These are phyloP conservation scores for Gnathonemus longibarbis DNA, from an alignment of 2,113 vertebrate species.

Conservation along the genomic window DNA sequence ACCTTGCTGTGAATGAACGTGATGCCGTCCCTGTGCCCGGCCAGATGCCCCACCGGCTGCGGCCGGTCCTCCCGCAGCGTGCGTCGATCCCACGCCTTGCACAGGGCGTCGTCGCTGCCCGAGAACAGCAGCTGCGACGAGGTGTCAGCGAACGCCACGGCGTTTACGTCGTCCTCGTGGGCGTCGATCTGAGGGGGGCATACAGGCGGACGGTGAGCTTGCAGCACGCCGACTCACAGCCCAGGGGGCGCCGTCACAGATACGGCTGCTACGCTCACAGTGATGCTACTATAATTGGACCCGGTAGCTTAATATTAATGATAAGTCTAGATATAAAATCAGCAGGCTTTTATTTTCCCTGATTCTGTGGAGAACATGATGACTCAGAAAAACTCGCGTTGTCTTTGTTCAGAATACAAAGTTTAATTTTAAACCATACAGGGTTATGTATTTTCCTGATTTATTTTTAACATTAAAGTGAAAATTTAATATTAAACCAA, in stretches of 20 bases:
- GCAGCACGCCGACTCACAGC: neutral
- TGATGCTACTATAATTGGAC: neutral
- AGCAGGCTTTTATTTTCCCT: neutral
- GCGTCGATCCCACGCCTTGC: slow-evolving; percentile 87
- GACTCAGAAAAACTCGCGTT: neutral
- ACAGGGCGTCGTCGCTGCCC: slow-evolving; percentile 82
- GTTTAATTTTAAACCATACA: neutral
- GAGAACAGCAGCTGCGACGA: slow-evolving; percentile 87
- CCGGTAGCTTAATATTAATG: neutral
- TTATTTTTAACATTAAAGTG: neutral
- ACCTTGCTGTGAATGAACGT: slow-evolving; percentile 94
- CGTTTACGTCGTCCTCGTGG: slow-evolving; percentile 86
- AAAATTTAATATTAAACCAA: neutral
- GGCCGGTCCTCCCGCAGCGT: slow-evolving; percentile 80
- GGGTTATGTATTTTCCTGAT: neutral
- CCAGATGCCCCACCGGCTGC: slow-evolving; percentile 80
- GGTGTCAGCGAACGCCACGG: slow-evolving; percentile 79
- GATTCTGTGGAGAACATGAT: neutral
- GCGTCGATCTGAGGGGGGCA: slow-evolving; percentile 67
- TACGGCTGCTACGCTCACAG: neutral
- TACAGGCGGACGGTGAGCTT: neutral
- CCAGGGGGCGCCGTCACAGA: neutral
- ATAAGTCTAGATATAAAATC: neutral
- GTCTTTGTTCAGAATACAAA: neutral
- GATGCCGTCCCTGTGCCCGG: slow-evolving; percentile 83